Conservation (phyloP, 2,888 invertebrate genomes). For the Agonum fuliginosum region DNA sequence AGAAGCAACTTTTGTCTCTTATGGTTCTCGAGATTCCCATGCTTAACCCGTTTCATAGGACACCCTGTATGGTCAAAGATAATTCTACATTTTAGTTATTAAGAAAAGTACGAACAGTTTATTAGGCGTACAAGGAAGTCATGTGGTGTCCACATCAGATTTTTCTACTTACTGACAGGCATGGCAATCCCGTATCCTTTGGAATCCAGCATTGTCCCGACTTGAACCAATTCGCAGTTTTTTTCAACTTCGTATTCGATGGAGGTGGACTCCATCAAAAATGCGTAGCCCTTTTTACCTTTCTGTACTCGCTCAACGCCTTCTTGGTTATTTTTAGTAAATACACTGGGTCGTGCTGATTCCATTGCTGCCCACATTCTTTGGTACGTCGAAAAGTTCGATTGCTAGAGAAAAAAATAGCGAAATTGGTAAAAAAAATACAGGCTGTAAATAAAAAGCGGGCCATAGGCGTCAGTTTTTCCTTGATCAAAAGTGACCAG, state of each 20-base stretch:
- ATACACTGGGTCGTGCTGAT: slow-evolving; percentile 86
- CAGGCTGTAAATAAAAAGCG: no score
- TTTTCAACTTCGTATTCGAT: slow-evolving; percentile 94
- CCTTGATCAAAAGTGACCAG: no score
- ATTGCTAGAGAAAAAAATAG: slow-evolving; percentile 78
- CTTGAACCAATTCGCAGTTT: slow-evolving; percentile 89
- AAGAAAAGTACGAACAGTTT: no score
- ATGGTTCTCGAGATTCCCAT: no score
- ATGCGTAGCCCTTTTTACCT: slow-evolving; percentile 90
- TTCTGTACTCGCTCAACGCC: slow-evolving; percentile 90
- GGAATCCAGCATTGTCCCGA: slow-evolving; percentile 88
- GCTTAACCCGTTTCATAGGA: no score
- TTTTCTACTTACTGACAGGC: slow-evolving; percentile 83
- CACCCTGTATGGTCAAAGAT: no score
- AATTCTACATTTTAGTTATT: no score
- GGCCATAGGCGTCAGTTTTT: no score
- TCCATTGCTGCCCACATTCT: slow-evolving; percentile 96
- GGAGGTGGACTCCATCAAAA: slow-evolving; percentile 96
- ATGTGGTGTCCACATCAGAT: neutral
- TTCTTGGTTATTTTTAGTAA: slow-evolving; percentile 87
- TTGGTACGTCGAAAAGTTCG: slow-evolving; percentile 91
- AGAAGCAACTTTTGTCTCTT: no score
- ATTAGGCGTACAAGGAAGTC: no score
- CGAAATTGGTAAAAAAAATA: no score
- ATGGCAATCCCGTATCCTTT: slow-evolving; percentile 96